These are phyloP conservation scores for Plemyria rubiginata DNA, from an alignment of 2,888 invertebrate species.

Conservation along the genomic window DNA sequence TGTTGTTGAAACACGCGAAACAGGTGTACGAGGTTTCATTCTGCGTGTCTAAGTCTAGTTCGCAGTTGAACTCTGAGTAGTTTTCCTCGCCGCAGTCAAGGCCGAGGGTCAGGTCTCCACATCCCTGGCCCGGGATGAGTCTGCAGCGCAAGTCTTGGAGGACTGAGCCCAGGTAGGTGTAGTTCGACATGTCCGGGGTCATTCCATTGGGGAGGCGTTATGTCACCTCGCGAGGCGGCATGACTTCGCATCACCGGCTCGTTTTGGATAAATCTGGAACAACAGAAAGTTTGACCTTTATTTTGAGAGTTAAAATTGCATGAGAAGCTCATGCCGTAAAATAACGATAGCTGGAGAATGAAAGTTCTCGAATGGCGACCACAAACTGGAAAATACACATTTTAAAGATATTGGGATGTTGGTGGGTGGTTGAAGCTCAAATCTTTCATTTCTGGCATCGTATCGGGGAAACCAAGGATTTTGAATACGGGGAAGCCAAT, in stretches of 20 bases:
- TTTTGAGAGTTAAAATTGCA: too few species aligned
- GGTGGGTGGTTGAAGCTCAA: too few species aligned
- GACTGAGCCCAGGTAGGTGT: conserved; percentile 59
- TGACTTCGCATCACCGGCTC: conserved; percentile 28
- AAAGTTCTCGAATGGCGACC: too few species aligned
- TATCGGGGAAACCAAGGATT: too few species aligned
- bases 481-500: too few species aligned
- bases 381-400: too few species aligned
- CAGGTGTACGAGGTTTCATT: conserved; percentile 80
- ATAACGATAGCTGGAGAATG: background rate
- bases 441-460: too few species aligned
- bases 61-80: conserved; percentile 60
- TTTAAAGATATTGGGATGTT: too few species aligned
- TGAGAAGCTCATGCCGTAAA: background rate
- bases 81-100: conserved; percentile 60
- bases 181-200: conserved; percentile 68
- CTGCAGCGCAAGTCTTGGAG: conserved; percentile 70
- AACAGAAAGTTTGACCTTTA: conserved; percentile 1
- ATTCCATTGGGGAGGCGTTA: conserved; percentile 59
- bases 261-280: conserved; percentile 39
- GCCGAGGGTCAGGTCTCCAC: conserved; percentile 58
- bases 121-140: conserved; percentile 58
- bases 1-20: conserved; percentile 60
- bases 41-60: conserved; percentile 71
- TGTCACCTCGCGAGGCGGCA: conserved; percentile 61